Evolutionary conservation across 2,797 vertebrate species (phyloP), one percentile per base, ranked within the genome.

Genomic region (Cryptoblepharus egeriae): DNA sequence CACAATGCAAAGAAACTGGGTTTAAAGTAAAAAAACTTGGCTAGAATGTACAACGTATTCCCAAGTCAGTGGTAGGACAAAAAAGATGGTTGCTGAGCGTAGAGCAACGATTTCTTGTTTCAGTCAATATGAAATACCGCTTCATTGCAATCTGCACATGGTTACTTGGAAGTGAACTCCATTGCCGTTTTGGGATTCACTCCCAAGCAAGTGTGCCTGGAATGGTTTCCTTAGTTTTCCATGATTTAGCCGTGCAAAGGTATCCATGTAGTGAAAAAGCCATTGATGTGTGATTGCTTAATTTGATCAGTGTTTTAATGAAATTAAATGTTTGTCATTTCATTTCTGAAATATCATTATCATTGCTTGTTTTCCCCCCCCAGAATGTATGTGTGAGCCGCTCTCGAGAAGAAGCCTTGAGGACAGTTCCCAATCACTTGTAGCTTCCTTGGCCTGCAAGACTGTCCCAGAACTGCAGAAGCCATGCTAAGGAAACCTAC

Each of bases 301-400:
- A 49, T 49, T 49, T 49, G 45, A 49, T 49, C 39, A 42, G 39
- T 49, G 45, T 49, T 49, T 49, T 49, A 5, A 49, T 49, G 2
- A 49, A 49, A 49, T 49, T 10, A 49, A 49, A 49, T 49, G 45
- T 49, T 49, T 49, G 9, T 9, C 11, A 12, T 49, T n/a, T 49
- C 11, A 49, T 49, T 49, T 49, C 45, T 79, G 75, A 82, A 64
- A 75, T 39, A 52, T 2, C 3, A 0, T 28, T 32, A 5, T 55
- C 26, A 2, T 30, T 75, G 1, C 64, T 2, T 83, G 55, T 37
- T 81, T 75, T 90, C 81, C 45, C 45, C 45, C 45, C 9, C 45
- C 95, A 98, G 97, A 98, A 98, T 37, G 97, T 98, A 61, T 95
- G 96, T 32, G 90, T 98, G 85, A 95, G 97, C 72, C 97, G 97